These are phyloP conservation scores for Pachyseris speciosa DNA, from an alignment of 64 coral and sea anemone genomes.

Conservation along the genomic window DNA sequence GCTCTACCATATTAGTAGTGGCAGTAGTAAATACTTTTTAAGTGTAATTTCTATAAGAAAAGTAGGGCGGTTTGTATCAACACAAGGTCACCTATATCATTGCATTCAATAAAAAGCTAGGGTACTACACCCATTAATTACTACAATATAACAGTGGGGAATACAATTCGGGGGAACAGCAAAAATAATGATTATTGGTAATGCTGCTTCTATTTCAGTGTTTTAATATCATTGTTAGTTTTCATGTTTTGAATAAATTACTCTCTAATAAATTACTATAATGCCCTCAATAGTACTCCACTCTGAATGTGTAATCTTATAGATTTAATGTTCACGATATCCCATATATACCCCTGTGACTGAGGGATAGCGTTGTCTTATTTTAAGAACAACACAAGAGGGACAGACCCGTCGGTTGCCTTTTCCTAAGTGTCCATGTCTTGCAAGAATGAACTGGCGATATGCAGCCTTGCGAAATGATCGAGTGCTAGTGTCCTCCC, in stretches of 20 bases:
- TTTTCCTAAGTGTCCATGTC: conserved; percentile 37
- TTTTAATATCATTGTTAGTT: neutral
- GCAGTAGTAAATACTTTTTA: no score
- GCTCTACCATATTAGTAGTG: neutral
- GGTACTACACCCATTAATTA: neutral
- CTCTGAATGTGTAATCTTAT: neutral
- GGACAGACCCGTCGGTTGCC: conserved; percentile 17
- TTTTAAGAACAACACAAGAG: conserved; percentile 47
- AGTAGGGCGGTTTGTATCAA: conserved; percentile 9
- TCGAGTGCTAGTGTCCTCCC: conserved; percentile 14
- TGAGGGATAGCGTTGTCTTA: conserved; percentile 22
- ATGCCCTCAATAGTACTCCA: neutral
- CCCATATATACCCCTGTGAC: conserved; percentile 35
- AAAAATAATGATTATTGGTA: neutral
- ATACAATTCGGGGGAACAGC: conserved; percentile 3
- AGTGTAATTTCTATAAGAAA: neutral
- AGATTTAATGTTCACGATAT: neutral
- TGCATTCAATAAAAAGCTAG: conserved; percentile 11
- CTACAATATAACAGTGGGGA: conserved; percentile 6
- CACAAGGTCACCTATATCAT: conserved; percentile 9
- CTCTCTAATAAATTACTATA: neutral
- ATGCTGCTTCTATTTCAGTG: neutral
- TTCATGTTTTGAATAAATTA: neutral
- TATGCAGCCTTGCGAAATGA: conserved; percentile 35
- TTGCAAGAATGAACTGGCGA: conserved; percentile 25